A percentile compares a stretch with the other conserved stretches of the same genome.
phyloP scores from a whole-genome alignment of 2,113 vertebrate species.

The Ammodytes marinus region DNA sequence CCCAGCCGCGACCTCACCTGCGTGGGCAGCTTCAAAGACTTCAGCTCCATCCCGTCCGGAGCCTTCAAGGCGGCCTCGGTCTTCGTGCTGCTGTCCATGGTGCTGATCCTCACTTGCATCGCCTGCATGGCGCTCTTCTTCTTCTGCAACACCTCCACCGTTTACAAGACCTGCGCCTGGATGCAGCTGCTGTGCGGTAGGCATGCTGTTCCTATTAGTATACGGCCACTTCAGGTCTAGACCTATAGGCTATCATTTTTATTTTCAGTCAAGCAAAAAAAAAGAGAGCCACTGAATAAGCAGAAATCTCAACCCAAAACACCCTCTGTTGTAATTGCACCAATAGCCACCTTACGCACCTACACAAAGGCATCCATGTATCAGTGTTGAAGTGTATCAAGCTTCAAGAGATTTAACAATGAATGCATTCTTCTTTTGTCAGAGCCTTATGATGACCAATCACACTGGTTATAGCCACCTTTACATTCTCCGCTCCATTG shows the following conservation, averaged over 20 bases:
- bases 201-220: conserved; percentile 17
- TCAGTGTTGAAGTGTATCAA: background rate
- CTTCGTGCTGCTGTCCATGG: conserved; percentile 98
- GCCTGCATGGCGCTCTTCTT: conserved; percentile 97
- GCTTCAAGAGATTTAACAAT: background rate
- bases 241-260: no score
- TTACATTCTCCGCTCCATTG: background rate
- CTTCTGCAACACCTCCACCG: conserved; percentile 98
- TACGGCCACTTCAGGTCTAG: no score
- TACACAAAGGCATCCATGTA: background rate
- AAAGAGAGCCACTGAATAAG: background rate
- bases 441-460: background rate
- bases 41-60: conserved; percentile 95
- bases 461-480: background rate
- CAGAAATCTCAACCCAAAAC: background rate
- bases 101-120: conserved; percentile 97
- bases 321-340: background rate
- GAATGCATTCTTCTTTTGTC: background rate
- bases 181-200: conserved; percentile 98
- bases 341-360: background rate
- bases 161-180: conserved; percentile 99
- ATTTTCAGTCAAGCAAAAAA: background rate
- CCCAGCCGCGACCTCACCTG: conserved; percentile 93
- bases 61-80: conserved; percentile 95
- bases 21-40: conserved; percentile 95